Conservation (phyloP, 1,140 invertebrate genomes). For the Solenopsis invicta region DNA sequence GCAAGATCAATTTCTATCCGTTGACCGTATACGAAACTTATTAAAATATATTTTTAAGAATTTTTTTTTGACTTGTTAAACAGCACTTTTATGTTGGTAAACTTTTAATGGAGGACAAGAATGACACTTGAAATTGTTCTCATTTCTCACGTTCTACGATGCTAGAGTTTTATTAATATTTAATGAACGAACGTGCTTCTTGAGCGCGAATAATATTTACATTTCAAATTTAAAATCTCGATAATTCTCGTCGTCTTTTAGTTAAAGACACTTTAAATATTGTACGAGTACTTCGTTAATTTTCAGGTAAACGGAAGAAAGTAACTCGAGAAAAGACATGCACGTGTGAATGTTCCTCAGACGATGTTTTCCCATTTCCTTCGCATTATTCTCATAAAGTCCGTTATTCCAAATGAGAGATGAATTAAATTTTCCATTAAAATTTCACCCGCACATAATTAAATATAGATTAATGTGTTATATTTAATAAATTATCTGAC, state of each 20-base stretch:
- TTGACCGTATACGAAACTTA: background rate
- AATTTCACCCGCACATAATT: background rate
- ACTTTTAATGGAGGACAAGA: conserved; percentile 43
- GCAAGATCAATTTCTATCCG: background rate
- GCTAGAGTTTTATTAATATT: conserved; percentile 69
- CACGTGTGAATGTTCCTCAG: background rate
- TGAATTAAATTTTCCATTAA: background rate
- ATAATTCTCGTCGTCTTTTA: conserved; percentile 51
- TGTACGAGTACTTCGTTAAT: conserved; percentile 7
- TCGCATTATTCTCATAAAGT: background rate
- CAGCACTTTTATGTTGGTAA: background rate
- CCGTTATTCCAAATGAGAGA: background rate
- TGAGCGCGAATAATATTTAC: conserved; percentile 45
- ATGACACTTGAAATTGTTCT: conserved; percentile 57
- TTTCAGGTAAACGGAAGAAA: conserved; percentile 11
- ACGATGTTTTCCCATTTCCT: background rate
- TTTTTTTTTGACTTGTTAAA: background rate
- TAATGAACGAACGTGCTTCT: conserved; percentile 50
- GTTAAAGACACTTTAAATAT: conserved; percentile 51
- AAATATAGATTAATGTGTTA: conserved; percentile 7
- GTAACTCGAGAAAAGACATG: background rate
- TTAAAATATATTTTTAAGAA: conserved; percentile 9
- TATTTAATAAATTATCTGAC: conserved; percentile 25
- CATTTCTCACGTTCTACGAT: conserved; percentile 28
- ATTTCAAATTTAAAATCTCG: conserved; percentile 24